Conservation (phyloP, 1,140 invertebrate species). For the Drosophila pachea region DNA sequence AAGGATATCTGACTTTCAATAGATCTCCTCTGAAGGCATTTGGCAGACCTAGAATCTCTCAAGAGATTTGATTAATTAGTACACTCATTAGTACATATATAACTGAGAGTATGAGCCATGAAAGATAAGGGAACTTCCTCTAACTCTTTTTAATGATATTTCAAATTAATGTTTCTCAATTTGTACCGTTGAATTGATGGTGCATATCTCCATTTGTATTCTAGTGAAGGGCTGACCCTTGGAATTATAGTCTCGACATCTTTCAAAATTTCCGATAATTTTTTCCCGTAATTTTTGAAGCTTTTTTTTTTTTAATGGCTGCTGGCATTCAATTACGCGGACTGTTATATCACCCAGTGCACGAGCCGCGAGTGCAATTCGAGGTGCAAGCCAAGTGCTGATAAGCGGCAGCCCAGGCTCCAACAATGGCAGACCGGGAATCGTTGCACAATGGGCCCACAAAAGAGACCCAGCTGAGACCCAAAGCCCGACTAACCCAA, state of each 20-base stretch:
- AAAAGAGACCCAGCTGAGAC: slow-evolving; percentile 41
- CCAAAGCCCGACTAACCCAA: slow-evolving; percentile 37
- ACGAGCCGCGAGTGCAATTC: slow-evolving; percentile 21
- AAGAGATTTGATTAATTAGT: too few species aligned
- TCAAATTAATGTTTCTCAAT: too few species aligned
- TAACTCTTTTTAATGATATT: too few species aligned
- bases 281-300: slow-evolving; percentile 3
- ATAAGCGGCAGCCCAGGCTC: slow-evolving; percentile 48
- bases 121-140: too few species aligned
- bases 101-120: too few species aligned
- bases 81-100: too few species aligned
- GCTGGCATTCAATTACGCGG: slow-evolving; percentile 20
- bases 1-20: too few species aligned
- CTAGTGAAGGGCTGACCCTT: too few species aligned
- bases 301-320: slow-evolving; percentile 27
- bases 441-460: slow-evolving; percentile 68
- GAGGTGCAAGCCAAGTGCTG: slow-evolving; percentile 40
- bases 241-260: not conserved
- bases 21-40: too few species aligned
- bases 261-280: not conserved
- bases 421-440: slow-evolving; percentile 56
- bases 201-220: too few species aligned
- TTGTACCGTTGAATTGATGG: too few species aligned
- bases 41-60: too few species aligned
- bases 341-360: slow-evolving; percentile 40